Base-by-base conservation (phyloP, 2,797 vertebrate species). In the Thripadectes ignobilis region DNA sequence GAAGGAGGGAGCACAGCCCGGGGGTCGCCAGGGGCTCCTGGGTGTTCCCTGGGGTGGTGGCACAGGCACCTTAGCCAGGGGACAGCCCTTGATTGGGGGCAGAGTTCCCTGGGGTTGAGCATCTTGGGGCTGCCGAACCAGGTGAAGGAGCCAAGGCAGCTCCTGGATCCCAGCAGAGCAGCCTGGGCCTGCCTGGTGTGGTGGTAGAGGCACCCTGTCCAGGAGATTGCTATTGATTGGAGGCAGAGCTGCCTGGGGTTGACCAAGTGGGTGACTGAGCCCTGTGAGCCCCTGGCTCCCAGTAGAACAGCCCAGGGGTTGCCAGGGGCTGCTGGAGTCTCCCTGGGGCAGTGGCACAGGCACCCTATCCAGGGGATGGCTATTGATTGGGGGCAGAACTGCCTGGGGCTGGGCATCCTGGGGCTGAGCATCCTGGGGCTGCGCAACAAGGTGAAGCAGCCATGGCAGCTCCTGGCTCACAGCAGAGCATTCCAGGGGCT, bases 101-200 rank as follows among this genome's bases (percentile, higher is more conserved):
- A 65, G 58, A 34, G 24, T 30, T 14, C 8, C 17, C 41, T 27
- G 41, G 39, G 39, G 15, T 22, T 49, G 36, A 21, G 27, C 13
- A 29, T 49, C 22, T 38, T 57, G 19, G 0, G 63, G 24, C 14
- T 76, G 32, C 18, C n/a, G 1, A 4, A 16, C 63, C 12, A 4
- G 16, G 14, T 5, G 12, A 22, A 36, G 15, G 9, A 57, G 51
- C 24, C 32, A 38, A 0, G 36, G 52, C 57, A 81, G 49, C 38
- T 58, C 15, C 68, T 7, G 45, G 58, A 26, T 67, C n/a, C 16
- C 0, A 4, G 27, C 18, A 27, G 23, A 20, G 5, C 1, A 0
- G 2, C 12, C 7, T 0, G 0, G 0, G 1, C 2, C 11, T 54
- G 4, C 17, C 7, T 0, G 1, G 26, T 32, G 16, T 0, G 1